Percentiles rank a stretch among this genome's conserved stretches.
Evolutionary conservation across 2,888 invertebrate genomes (phyloP).

Genomic region (Eilema griseolum): DNA sequence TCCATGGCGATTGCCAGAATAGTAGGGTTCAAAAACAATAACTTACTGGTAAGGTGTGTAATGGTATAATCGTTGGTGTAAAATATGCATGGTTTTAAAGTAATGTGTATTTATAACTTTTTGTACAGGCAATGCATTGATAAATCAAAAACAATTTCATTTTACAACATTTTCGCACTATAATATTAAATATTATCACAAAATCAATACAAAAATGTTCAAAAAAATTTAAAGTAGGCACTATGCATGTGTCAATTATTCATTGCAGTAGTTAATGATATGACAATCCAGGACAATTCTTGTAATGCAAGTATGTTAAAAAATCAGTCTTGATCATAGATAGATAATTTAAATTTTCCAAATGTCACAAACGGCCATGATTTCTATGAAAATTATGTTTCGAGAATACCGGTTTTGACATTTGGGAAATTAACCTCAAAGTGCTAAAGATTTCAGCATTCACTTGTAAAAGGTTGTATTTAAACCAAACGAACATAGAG

Average conservation of each 20-base stretch:
- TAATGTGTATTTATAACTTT: background rate
- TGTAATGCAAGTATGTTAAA: no score
- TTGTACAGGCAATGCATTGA: background rate
- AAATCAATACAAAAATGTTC: constrained; percentile 17
- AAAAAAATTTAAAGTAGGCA: background rate
- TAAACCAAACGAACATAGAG: no score
- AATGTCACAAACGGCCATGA: no score
- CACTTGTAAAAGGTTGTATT: no score
- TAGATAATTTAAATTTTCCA: no score
- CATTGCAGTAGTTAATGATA: background rate
- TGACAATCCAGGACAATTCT: background rate
- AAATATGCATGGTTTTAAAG: background rate
- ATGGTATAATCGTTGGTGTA: background rate
- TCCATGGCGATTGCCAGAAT: background rate
- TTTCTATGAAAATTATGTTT: no score
- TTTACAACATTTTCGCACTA: constrained; percentile 24
- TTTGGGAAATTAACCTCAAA: no score
- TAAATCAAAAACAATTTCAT: background rate
- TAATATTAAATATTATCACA: constrained; percentile 45
- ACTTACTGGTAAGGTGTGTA: background rate
- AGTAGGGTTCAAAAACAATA: background rate
- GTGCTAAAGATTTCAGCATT: no score
- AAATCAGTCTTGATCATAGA: no score
- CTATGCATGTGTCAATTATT: background rate
- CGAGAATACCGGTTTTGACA: no score